These are phyloP conservation scores for Sciurus vulgaris DNA, from an alignment of 2,797 vertebrate genomes.

Conservation along the genomic window DNA sequence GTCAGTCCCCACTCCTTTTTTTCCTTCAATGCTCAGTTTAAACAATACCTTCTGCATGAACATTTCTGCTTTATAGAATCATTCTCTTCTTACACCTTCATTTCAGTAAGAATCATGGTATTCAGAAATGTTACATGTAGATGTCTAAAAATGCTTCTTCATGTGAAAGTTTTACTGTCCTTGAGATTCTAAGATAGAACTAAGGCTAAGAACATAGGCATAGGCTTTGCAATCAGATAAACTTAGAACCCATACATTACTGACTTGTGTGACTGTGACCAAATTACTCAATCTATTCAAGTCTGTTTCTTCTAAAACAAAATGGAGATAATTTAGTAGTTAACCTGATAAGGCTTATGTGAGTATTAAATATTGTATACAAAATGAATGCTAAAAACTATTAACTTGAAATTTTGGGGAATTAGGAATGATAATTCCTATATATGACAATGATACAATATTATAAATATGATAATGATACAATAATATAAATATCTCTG, in stretches of 20 bases:
- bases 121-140: conserved; percentile 1
- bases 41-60: not conserved
- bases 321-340: not conserved
- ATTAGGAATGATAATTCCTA: not conserved
- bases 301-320: not conserved
- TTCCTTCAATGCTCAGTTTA: not conserved
- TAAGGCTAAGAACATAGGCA: not conserved
- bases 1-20: no score
- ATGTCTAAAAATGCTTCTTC: conserved; percentile 66
- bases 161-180: not conserved
- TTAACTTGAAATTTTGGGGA: not conserved
- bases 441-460: no score
- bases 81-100: conserved; percentile 57
- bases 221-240: not conserved
- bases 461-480: no score
- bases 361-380: not conserved
- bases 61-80: not conserved
- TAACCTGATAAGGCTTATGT: not conserved
- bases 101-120: conserved; percentile 75
- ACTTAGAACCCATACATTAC: not conserved
- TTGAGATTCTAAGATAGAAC: not conserved
- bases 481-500: no score
- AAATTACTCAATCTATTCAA: not conserved
- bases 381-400: not conserved
- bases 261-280: not conserved